Base-by-base conservation (phyloP, 2,888 invertebrate genomes). In the Lacanobia oleracea region DNA sequence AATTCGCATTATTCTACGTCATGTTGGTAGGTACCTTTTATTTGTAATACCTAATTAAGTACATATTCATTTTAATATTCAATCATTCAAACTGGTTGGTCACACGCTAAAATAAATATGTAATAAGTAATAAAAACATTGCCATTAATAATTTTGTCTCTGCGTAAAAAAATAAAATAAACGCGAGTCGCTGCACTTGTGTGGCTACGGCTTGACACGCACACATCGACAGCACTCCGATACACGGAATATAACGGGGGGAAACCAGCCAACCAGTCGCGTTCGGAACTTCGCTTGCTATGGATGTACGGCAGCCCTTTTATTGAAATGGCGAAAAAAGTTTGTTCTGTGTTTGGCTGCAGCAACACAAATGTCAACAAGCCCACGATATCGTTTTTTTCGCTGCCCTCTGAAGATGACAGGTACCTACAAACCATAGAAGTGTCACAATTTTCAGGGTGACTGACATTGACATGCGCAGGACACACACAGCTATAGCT, bases 221-320 rank as follows among this genome's bases (percentile, higher is more conserved):
- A 75, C 65, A 77, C 77, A 68, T 57, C 43, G 5, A 23, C 16
- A 54, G 16, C 40, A 1, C 9, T 12, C 10, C 2, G 57, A 40
- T 62, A 77, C 61, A 68, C 45, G 48, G 61, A 43, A 43, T 53
- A 33, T 80, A 57, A 75, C 77, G 77, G 77, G 77, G 77, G 68
- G 65, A 75, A 74, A 21, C 21, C 78, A 81, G 81, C 81, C 33
- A 74, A 21, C 21, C 78, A 81, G 78, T 79, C 33, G 59, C 21
- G 54, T 27, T 50, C 43, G 66, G 54, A 45, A 54, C 72, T 27
- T 67, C n/a, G 64, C 53, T 33, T 27, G 59, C 48, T 68, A 18
- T 60, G 70, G 33, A 57, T 61, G 67, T 64, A 23, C 40, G 63
- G 54, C 40, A 53, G 23, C 18, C 51, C 8, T n/a, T 12, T 7